Conservation (phyloP, 2,888 invertebrate genomes). For the Peribatodes rhomboidaria region DNA sequence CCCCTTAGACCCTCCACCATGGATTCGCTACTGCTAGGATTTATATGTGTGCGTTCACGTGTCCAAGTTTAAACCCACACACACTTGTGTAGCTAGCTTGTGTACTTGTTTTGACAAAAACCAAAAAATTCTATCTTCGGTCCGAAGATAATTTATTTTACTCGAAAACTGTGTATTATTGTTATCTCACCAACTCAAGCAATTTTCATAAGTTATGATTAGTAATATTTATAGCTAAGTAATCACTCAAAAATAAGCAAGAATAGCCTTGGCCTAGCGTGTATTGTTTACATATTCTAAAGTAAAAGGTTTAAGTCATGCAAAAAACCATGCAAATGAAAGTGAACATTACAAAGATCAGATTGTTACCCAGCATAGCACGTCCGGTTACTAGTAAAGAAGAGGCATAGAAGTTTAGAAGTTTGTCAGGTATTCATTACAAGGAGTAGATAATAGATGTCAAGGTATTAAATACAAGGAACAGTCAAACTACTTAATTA, state of each 20-base stretch:
- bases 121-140: too few relatives aligned
- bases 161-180: too few relatives aligned
- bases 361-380: slow-evolving; percentile 73
- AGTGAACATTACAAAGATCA: slow-evolving; percentile 26
- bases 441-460: neutral
- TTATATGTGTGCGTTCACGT: too few relatives aligned
- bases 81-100: too few relatives aligned
- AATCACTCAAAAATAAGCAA: neutral
- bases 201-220: too few relatives aligned
- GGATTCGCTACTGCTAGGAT: too few relatives aligned
- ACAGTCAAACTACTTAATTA: too few relatives aligned
- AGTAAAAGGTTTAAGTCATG: slow-evolving; percentile 28
- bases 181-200: too few relatives aligned
- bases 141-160: too few relatives aligned
- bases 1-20: too few relatives aligned
- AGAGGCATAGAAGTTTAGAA: slow-evolving; percentile 55
- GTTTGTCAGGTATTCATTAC: neutral
- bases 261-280: neutral
- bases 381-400: slow-evolving; percentile 72
- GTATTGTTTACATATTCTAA: neutral
- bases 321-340: slow-evolving; percentile 35
- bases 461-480: neutral
- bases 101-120: too few relatives aligned
- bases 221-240: neutral
- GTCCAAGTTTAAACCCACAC: too few relatives aligned